Percentiles rank a stretch among this genome's conserved stretches.
Evolutionary conservation across 2,113 vertebrate genomes (phyloP).

Genomic region (Turnix velox): DNA sequence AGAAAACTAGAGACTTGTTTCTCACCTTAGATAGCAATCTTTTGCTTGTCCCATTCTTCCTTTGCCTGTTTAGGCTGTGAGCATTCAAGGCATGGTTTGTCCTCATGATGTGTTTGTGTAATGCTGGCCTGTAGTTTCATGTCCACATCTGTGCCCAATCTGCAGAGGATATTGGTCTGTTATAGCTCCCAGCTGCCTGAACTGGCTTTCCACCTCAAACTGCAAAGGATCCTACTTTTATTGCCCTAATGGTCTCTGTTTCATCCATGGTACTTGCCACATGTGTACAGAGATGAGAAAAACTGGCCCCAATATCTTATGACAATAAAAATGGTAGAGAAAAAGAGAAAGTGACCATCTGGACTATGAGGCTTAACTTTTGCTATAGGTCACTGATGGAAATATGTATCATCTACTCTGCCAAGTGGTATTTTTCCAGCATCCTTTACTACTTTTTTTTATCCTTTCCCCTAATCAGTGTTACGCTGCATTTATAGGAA

Average conservation of each 20-base stretch:
- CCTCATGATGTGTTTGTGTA: slow-evolving; percentile 39
- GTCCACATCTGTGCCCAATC: slow-evolving; percentile 53
- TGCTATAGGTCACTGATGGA: neutral
- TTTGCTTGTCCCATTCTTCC: neutral
- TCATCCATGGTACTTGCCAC: neutral
- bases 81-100: neutral
- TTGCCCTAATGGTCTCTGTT: neutral
- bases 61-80: neutral
- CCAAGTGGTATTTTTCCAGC: slow-evolving; percentile 19
- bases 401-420: neutral
- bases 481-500: neutral
- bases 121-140: slow-evolving; percentile 9
- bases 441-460: neutral
- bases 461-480: neutral
- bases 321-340: neutral
- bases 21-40: neutral
- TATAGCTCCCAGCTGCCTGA: slow-evolving; percentile 46
- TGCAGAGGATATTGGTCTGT: slow-evolving; percentile 50
- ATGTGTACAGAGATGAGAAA: neutral
- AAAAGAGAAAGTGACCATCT: neutral
- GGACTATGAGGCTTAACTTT: neutral
- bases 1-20: neutral
- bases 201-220: slow-evolving; percentile 5
- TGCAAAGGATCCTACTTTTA: slow-evolving; percentile 18
- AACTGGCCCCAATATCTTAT: neutral